Percentiles rank a stretch among this genome's conserved stretches.
Evolutionary conservation across 2,113 vertebrate genomes (phyloP).

Genomic region (Calidris pugnax): DNA sequence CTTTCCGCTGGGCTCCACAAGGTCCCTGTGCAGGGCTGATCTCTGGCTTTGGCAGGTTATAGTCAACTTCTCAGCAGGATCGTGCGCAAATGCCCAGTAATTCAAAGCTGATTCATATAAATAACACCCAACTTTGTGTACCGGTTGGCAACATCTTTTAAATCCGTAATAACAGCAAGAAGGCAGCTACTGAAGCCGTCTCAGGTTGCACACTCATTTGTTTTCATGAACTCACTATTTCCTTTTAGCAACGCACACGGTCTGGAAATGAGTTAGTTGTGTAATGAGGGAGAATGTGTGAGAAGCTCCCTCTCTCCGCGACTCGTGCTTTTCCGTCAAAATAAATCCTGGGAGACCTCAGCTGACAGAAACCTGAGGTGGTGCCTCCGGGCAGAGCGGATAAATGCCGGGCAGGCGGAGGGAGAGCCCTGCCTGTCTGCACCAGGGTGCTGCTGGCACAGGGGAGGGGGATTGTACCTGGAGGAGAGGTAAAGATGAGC

Average conservation of each 20-base stretch:
- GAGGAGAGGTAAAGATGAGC: not conserved
- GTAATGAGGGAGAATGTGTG: not conserved
- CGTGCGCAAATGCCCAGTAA: not conserved
- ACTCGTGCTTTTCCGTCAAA: not conserved
- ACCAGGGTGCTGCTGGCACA: not conserved
- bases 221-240: constrained; percentile 29
- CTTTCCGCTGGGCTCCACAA: not conserved
- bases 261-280: constrained; percentile 46
- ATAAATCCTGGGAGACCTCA: not conserved
- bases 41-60: constrained; percentile 13
- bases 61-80: constrained; percentile 8
- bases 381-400: not conserved
- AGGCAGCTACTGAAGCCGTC: constrained; percentile 25
- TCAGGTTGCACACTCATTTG: constrained; percentile 30
- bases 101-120: not conserved
- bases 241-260: not conserved
- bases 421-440: not conserved
- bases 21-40: not conserved
- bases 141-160: not conserved
- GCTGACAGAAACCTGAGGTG: rapidly evolving
- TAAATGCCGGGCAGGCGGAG: not conserved
- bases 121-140: not conserved
- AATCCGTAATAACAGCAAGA: not conserved
- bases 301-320: constrained; percentile 4
- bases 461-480: not conserved